Conservation (phyloP, 2,113 vertebrate genomes). For the Equus przewalskii region DNA sequence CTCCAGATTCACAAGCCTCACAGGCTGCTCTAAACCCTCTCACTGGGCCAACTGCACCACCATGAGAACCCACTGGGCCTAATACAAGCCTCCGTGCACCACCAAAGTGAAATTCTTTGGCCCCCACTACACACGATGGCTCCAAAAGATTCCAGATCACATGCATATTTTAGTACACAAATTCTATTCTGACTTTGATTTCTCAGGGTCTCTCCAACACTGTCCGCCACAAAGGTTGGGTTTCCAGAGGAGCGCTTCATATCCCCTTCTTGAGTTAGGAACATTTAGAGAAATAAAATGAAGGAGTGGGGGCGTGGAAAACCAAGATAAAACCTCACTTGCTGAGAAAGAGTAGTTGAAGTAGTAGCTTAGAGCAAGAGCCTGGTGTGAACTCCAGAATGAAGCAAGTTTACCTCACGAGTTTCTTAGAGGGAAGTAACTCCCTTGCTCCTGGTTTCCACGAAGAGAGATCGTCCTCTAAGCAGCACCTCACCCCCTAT, state of each 20-base stretch:
- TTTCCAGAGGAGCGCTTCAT: background rate
- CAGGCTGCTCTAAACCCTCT: background rate
- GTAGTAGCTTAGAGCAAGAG: background rate
- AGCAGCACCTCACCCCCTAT: background rate
- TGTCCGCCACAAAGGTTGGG: background rate
- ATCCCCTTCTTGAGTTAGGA: background rate
- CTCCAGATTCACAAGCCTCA: background rate
- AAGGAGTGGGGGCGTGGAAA: background rate
- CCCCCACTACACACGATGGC: accelerated
- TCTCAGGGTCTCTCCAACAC: background rate
- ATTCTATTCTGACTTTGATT: background rate
- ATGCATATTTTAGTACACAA: background rate
- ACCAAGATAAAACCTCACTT: background rate
- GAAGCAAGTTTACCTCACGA: background rate
- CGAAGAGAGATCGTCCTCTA: background rate
- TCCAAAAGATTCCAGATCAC: background rate
- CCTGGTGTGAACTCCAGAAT: background rate
- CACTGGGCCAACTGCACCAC: background rate
- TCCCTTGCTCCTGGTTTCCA: background rate
- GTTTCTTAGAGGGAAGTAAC: background rate
- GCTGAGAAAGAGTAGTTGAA: background rate
- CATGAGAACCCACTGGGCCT: background rate
- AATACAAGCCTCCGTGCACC: background rate
- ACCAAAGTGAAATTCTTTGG: background rate
- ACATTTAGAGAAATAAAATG: background rate